phyloP scores from a whole-genome alignment of 2,113 vertebrate species.

The Catharus bicknelli region DNA sequence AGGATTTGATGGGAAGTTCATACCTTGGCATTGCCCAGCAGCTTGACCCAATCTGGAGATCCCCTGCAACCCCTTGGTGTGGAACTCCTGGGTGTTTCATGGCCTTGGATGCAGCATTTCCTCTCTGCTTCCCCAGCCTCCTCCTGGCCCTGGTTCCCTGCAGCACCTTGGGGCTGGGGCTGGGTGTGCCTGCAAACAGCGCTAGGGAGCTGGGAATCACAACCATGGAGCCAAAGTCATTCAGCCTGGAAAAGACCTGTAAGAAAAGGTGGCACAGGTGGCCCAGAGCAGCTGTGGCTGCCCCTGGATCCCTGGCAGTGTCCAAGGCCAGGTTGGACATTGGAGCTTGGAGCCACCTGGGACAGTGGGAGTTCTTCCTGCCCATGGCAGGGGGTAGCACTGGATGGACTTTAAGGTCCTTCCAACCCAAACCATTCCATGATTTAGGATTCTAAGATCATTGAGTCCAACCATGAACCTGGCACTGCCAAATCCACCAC shows the following conservation, averaged over 20 bases:
- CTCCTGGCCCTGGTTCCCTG: not conserved
- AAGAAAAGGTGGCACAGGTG: not conserved
- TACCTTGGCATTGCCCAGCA: not conserved
- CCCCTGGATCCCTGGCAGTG: not conserved
- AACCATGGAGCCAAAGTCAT: not conserved
- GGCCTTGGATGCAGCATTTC: not conserved
- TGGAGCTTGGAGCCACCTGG: not conserved
- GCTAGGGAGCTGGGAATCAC: not conserved
- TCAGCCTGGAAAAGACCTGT: not conserved
- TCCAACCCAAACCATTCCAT: not conserved
- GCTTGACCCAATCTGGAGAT: rapidly evolving
- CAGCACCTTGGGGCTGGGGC: not conserved
- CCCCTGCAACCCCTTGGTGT: rapidly evolving
- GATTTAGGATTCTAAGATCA: not conserved
- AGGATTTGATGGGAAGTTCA: not conserved
- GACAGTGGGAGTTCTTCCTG: not conserved
- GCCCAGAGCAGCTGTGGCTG: not conserved
- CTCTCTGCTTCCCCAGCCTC: not conserved
- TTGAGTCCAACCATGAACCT: not conserved
- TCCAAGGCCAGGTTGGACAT: not conserved
- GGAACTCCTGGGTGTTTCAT: not conserved
- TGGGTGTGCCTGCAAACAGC: not conserved
- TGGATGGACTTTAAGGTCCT: rapidly evolving
- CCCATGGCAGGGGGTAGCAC: not conserved
- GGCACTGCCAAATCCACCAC: not conserved